Conservation (phyloP, 2,113 vertebrate genomes). For the Barnardius zonarius region DNA sequence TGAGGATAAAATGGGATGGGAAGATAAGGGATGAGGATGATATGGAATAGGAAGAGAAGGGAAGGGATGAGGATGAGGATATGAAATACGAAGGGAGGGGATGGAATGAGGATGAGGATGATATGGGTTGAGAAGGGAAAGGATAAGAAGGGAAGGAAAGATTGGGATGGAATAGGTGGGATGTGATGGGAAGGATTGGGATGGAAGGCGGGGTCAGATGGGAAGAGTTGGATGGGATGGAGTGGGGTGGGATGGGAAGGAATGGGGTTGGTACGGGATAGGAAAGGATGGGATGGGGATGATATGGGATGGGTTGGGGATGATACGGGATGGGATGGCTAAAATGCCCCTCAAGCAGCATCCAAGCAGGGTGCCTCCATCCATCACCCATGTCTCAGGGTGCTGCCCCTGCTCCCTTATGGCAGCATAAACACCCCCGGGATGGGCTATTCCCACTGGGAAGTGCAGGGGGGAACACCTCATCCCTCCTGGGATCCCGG, state of each 20-base stretch:
- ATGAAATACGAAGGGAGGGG: not conserved
- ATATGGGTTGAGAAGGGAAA: not conserved
- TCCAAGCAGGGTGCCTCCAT: not conserved
- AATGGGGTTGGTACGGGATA: too few species aligned
- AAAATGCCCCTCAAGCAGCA: not conserved
- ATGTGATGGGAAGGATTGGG: too few species aligned
- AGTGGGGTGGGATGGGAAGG: not conserved
- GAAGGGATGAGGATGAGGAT: not conserved
- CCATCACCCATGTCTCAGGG: fast-evolving
- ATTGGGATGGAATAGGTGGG: not conserved
- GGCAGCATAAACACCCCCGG: not conserved
- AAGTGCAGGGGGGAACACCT: too few species aligned
- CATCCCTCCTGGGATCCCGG: not conserved
- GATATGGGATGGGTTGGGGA: not conserved
- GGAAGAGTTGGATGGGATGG: not conserved
- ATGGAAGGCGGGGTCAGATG: not conserved
- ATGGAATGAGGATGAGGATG: not conserved
- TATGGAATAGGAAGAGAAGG: too few species aligned
- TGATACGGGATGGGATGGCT: not conserved
- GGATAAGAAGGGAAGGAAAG: not conserved
- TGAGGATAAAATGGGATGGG: not conserved
- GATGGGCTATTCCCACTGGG: not conserved
- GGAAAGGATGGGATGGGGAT: too few species aligned
- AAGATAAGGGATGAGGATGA: not conserved
- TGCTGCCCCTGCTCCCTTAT: fast-evolving